A percentile compares a stretch with the other conserved stretches of the same genome.
Conservation (phyloP, 2,797 vertebrate species). For the Columba guinea region DNA sequence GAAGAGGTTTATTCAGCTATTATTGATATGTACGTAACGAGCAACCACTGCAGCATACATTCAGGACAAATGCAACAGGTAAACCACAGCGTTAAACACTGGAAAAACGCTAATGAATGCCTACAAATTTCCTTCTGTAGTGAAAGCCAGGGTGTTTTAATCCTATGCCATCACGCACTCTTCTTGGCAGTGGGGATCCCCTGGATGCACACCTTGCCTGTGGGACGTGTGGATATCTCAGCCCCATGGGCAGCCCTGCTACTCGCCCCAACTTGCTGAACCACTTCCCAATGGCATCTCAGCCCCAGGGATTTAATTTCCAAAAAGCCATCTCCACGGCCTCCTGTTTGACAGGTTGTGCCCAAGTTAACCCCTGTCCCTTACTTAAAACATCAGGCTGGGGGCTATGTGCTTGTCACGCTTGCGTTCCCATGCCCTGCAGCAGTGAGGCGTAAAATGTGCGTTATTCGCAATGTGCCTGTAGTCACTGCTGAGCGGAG, state of each 20-base stretch:
- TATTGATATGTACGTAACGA: neutral
- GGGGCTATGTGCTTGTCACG: neutral
- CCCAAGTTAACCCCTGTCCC: neutral
- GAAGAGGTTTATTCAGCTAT: neutral
- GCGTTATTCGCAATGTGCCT: fast-evolving
- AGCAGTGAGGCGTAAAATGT: fast-evolving
- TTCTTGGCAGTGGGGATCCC: neutral
- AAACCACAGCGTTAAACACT: neutral
- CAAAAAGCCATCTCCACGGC: neutral
- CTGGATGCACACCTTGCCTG: fast-evolving
- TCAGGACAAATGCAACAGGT: neutral
- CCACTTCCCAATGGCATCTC: neutral
- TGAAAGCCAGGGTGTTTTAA: neutral
- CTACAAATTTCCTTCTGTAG: neutral
- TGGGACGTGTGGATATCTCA: fast-evolving
- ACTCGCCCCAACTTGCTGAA: neutral
- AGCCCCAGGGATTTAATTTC: neutral
- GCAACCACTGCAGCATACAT: neutral
- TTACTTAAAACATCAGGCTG: neutral
- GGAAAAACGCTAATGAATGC: neutral
- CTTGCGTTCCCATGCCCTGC: neutral
- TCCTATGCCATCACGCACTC: fast-evolving
- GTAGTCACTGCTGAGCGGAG: fast-evolving
- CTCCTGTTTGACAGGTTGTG: neutral
- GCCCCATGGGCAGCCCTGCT: neutral